Conservation (phyloP, 2,797 vertebrate genomes). For the Sebastes matsubarae region DNA sequence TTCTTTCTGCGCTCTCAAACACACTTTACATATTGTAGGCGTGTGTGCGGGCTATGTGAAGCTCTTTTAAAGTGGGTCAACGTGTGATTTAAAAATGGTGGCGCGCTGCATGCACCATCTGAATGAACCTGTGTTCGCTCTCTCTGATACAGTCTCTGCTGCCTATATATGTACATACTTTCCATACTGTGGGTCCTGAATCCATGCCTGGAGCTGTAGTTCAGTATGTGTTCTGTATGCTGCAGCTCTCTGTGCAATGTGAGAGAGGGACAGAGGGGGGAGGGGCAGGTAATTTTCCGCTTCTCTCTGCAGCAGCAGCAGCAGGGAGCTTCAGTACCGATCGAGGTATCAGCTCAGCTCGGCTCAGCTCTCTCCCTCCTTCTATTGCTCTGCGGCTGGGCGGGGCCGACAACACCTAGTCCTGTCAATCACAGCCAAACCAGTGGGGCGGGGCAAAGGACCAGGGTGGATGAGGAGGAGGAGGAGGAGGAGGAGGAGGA, state of each 20-base stretch:
- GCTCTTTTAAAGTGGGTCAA: constrained; percentile 71
- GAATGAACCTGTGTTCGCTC: constrained; percentile 18
- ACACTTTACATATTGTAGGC: constrained; percentile 18
- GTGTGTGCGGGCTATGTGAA: background rate
- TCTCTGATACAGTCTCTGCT: background rate
- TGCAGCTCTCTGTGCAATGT: constrained; percentile 61
- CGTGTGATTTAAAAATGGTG: constrained; percentile 67
- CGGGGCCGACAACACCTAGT: constrained; percentile 63
- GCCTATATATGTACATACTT: background rate
- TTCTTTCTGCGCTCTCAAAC: constrained; percentile 5
- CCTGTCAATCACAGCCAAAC: constrained; percentile 64
- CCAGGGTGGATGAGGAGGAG: constrained; percentile 18
- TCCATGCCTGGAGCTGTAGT: constrained; percentile 56
- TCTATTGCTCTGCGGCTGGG: constrained; percentile 68
- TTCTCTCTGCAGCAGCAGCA: constrained; percentile 65
- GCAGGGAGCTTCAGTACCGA: constrained; percentile 70
- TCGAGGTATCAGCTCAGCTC: constrained; percentile 55
- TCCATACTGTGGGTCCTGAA: constrained; percentile 29
- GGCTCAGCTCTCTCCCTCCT: constrained; percentile 38
- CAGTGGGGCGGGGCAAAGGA: constrained; percentile 32
- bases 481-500: constrained; percentile 29
- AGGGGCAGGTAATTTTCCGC: constrained; percentile 85
- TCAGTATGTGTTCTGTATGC: constrained; percentile 55
- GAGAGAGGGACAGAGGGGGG: constrained; percentile 60
- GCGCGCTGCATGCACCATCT: constrained; percentile 39